Conservation (phyloP, 1,140 invertebrate species). For the Papilio aristodemus region DNA sequence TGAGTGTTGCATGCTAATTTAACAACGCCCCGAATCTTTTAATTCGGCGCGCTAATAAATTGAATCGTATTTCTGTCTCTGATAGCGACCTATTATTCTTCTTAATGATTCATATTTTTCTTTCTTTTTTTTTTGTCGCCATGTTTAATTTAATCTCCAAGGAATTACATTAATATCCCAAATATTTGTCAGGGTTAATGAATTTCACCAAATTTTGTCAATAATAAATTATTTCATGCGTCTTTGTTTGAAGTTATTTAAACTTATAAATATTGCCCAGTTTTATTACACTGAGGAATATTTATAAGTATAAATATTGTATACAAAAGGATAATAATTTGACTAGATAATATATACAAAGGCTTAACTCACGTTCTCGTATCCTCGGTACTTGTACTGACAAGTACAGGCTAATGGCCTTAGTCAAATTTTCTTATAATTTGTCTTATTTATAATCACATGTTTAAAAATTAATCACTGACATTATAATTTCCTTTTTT, state of each 20-base stretch:
- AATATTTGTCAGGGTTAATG: background rate
- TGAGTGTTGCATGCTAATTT: constrained; percentile 53
- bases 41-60: background rate
- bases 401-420: no score
- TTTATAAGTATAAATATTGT: no score
- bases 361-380: no score
- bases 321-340: no score
- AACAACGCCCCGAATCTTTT: background rate
- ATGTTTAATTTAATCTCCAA: constrained; percentile 5
- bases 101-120: background rate
- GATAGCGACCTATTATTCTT: background rate
- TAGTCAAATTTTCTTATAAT: no score
- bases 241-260: background rate
- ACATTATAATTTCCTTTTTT: no score
- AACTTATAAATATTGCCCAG: no score
- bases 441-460: no score
- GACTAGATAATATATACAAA: no score
- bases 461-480: no score
- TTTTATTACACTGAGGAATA: no score
- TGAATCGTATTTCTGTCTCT: constrained; percentile 12
- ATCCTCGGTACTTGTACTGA: no score
- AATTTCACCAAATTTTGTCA: background rate
- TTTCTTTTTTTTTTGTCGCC: background rate
- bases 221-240: background rate
- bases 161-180: background rate